These are phyloP conservation scores for Drosophila bifasciata DNA, from an alignment of 1,140 invertebrate genomes.

Conservation along the genomic window DNA sequence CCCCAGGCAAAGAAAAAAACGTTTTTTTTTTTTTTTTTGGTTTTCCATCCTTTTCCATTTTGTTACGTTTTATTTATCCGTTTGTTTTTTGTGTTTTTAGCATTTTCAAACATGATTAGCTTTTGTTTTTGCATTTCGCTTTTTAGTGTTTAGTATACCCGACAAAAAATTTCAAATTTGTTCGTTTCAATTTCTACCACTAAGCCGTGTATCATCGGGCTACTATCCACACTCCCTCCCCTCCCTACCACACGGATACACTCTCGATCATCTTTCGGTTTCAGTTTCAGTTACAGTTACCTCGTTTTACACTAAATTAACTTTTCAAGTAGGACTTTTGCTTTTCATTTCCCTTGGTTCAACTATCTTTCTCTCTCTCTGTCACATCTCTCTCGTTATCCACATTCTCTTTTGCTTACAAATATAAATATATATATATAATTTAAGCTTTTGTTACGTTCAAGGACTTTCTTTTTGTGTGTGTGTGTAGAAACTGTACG, in stretches of 20 bases:
- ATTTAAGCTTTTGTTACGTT: conserved; percentile 48
- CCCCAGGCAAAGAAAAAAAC: conserved; percentile 18
- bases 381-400: no score
- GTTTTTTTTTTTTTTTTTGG: not conserved
- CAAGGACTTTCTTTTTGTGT: conserved; percentile 41
- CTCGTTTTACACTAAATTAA: conserved; percentile 67
- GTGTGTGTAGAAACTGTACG: conserved; percentile 53
- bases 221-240: conserved; percentile 5
- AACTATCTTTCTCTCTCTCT: conserved; percentile 24
- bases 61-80: conserved; percentile 79
- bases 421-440: conserved; percentile 80
- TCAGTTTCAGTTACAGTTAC: conserved; percentile 51
- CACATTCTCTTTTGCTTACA: conserved; percentile 50
- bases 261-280: conserved; percentile 39
- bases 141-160: conserved; percentile 45
- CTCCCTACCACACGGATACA: conserved; percentile 39
- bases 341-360: conserved; percentile 41
- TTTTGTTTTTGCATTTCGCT: conserved; percentile 42
- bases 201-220: conserved; percentile 8
- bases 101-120: conserved; percentile 33
- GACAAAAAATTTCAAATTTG: conserved; percentile 61
- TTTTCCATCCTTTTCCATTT: conserved; percentile 59
- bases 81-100: conserved; percentile 60
- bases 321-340: conserved; percentile 77
- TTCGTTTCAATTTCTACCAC: conserved; percentile 38